Percentiles rank a stretch among this genome's conserved stretches.
phyloP scores from a whole-genome alignment of 2,113 vertebrate genomes.

The Esox niger region DNA sequence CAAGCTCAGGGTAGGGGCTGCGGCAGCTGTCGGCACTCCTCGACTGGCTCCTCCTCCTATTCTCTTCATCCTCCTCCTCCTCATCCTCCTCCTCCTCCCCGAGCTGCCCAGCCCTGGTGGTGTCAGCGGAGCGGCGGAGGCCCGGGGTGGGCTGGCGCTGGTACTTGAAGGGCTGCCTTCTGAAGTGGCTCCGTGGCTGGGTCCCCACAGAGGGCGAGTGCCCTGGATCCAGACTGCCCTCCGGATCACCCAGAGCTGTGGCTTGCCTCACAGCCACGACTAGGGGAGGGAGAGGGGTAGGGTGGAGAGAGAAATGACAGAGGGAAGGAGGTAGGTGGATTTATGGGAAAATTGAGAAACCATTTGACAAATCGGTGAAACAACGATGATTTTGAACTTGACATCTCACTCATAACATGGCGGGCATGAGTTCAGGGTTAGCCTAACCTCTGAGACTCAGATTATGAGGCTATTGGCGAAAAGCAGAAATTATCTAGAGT shows the following conservation, averaged over 20 bases:
- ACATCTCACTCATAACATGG: background rate
- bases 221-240: constrained; percentile 22
- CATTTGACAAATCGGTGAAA: background rate
- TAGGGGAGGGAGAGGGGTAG: constrained; percentile 20
- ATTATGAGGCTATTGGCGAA: background rate
- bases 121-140: constrained; percentile 44
- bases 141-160: constrained; percentile 55
- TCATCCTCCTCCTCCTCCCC: background rate
- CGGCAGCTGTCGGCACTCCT: constrained; percentile 55
- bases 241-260: constrained; percentile 24
- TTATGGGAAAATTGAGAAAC: too few relatives aligned
- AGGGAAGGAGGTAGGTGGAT: constrained; percentile 7
- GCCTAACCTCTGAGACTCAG: background rate
- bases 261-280: constrained; percentile 70
- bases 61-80: background rate
- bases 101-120: constrained; percentile 34
- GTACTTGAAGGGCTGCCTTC: constrained; percentile 80
- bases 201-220: constrained; percentile 23
- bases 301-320: background rate
- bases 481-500: constrained; percentile 3
- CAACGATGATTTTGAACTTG: background rate
- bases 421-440: background rate
- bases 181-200: constrained; percentile 74
- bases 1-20: constrained; percentile 59
- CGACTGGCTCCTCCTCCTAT: constrained; percentile 18